Percentiles rank a stretch among this genome's conserved stretches.
These are phyloP conservation scores for Ethmia dodecea DNA, from an alignment of 2,888 invertebrate genomes.

Conservation along the genomic window DNA sequence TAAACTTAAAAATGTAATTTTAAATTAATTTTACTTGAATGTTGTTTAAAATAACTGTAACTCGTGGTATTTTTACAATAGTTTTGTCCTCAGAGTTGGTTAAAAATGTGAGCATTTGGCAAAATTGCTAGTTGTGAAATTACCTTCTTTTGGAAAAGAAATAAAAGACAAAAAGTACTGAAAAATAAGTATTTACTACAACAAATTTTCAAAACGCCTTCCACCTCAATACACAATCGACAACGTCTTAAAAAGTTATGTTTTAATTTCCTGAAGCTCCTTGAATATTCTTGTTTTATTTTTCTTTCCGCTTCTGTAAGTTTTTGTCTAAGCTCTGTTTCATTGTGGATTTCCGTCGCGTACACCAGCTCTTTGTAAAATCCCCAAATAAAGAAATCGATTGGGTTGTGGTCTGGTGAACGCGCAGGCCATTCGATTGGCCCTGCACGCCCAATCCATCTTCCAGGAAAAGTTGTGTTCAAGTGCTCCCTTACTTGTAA, in stretches of 20 bases:
- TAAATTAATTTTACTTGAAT: not conserved
- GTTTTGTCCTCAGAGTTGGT: not conserved
- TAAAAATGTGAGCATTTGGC: no score
- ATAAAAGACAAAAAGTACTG: not conserved
- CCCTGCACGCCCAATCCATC: constrained; percentile 20
- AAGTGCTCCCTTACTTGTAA: constrained; percentile 7
- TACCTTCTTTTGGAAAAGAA: not conserved
- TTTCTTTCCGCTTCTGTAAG: constrained; percentile 4
- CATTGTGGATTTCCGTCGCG: constrained; percentile 4
- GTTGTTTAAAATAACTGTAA: not conserved
- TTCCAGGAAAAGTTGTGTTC: constrained; percentile 10
- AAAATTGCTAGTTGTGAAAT: not conserved
- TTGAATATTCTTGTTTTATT: constrained; percentile 9
- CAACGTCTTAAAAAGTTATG: constrained; percentile 9
- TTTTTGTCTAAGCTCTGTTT: constrained; percentile 5
- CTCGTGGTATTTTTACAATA: not conserved
- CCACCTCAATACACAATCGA: constrained; percentile 9
- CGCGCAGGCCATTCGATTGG: constrained; percentile 16
- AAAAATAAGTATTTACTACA: constrained; percentile 4
- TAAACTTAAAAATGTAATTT: not conserved
- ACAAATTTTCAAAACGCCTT: constrained; percentile 10
- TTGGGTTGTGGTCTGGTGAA: constrained; percentile 17
- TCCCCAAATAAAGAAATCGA: constrained; percentile 17
- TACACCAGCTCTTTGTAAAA: constrained; percentile 16
- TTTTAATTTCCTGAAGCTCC: constrained; percentile 3